Conservation (phyloP, 23 tunicate genomes). For the Corella eumyota region DNA sequence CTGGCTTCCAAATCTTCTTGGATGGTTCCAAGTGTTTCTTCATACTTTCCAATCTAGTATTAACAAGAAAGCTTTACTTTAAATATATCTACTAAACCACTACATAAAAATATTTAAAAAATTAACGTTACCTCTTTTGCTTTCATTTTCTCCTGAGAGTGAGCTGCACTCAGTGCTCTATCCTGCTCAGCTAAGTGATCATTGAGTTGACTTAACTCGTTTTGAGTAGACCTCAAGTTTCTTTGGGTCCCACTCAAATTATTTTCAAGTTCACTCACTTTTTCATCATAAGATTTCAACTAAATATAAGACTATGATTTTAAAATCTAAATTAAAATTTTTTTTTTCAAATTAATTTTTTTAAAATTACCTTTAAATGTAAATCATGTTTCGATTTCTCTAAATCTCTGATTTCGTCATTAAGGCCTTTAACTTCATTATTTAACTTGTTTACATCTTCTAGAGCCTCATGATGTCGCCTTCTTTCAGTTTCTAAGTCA, state of each 20-base stretch:
- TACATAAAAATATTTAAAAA: background rate
- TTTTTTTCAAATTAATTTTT: background rate
- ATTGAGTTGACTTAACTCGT: conserved; percentile 11
- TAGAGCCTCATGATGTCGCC: conserved; percentile 28
- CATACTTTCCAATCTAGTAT: conserved; percentile 38
- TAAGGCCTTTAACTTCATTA: conserved; percentile 29
- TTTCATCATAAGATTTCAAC: no score
- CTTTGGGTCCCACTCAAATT: conserved; percentile 16
- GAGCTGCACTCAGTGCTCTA: conserved; percentile 15
- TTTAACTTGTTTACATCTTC: conserved; percentile 47
- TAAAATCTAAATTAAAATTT: no score
- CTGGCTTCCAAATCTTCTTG: conserved; percentile 68
- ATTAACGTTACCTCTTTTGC: conserved; percentile 38
- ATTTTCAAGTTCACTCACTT: no score
- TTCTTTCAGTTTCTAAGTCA: conserved; percentile 51
- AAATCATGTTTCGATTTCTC: conserved; percentile 38
- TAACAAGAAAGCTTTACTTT: background rate
- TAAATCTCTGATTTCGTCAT: conserved; percentile 8
- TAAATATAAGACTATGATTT: no score
- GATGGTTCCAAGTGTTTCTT: conserved; percentile 32
- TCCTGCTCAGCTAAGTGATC: conserved; percentile 22
- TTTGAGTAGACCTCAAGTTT: conserved; percentile 8
- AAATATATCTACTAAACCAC: background rate
- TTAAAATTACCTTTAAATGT: conserved; percentile 41
- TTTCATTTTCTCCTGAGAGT: conserved; percentile 26